Conservation (phyloP, 1,140 invertebrate species). For the Drosophila guanche region DNA sequence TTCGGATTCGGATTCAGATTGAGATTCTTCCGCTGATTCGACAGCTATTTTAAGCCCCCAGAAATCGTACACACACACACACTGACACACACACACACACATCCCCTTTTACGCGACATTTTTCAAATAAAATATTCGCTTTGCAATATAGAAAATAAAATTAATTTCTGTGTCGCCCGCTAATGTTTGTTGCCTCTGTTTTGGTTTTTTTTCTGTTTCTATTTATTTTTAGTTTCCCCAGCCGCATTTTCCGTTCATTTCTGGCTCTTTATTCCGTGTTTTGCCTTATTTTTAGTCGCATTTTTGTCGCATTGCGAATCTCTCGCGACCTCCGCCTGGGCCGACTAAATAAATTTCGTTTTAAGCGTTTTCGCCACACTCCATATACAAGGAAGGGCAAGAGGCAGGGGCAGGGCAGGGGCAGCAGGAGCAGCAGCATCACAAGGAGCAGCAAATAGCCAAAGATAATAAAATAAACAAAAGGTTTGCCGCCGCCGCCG, state of each 20-base stretch:
- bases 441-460: slow-evolving; percentile 67
- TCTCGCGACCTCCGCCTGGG: slow-evolving; percentile 54
- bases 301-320: slow-evolving; percentile 81
- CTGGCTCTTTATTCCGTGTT: slow-evolving; percentile 27
- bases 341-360: slow-evolving; percentile 79
- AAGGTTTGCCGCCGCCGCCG: slow-evolving; percentile 65
- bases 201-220: slow-evolving; percentile 32
- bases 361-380: slow-evolving; percentile 81
- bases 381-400: slow-evolving; percentile 68
- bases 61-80: slow-evolving; percentile 41
- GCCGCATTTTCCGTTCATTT: slow-evolving; percentile 1
- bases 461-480: slow-evolving; percentile 82
- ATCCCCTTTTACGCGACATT: slow-evolving; percentile 1
- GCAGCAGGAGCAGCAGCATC: slow-evolving; percentile 20
- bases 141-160: slow-evolving; percentile 60
- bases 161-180: slow-evolving; percentile 52
- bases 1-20: slow-evolving; percentile 27
- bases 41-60: slow-evolving; percentile 59
- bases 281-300: slow-evolving; percentile 74
- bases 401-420: slow-evolving; percentile 9
- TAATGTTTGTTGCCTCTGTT: no score
- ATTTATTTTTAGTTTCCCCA: slow-evolving; percentile 69
- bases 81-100: background rate
- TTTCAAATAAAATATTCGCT: slow-evolving; percentile 48
- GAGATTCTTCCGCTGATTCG: slow-evolving; percentile 31